Evolutionary conservation across 2,797 vertebrate genomes (phyloP).

Genomic region (Iguana delicatissima): DNA sequence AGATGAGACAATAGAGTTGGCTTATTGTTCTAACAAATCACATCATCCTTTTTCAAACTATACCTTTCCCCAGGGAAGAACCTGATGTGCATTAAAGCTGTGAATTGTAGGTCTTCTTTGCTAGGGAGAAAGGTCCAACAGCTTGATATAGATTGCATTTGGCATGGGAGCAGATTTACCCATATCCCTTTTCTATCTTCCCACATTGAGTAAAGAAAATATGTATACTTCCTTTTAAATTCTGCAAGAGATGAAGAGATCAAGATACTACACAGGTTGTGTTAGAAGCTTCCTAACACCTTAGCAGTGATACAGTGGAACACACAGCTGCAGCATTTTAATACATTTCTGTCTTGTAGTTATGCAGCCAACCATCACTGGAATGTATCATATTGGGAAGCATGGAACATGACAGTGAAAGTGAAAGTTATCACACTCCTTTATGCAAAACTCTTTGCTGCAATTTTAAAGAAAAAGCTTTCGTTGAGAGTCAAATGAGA

Average conservation of each 20-base stretch:
- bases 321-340: background rate
- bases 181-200: background rate
- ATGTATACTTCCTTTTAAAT: background rate
- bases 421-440: background rate
- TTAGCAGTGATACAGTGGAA: background rate
- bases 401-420: background rate
- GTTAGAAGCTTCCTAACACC: background rate
- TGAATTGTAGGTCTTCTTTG: constrained; percentile 7
- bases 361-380: background rate
- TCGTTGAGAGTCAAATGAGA: too few relatives aligned
- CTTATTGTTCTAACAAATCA: background rate
- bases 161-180: background rate
- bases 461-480: background rate
- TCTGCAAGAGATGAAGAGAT: background rate
- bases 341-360: background rate
- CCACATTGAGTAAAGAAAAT: background rate
- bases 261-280: too few relatives aligned
- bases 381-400: background rate
- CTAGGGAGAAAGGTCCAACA: background rate
- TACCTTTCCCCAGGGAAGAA: background rate
- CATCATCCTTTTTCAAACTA: background rate
- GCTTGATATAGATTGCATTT: background rate
- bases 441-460: background rate
- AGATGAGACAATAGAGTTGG: background rate
- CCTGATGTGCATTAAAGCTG: background rate